A percentile compares a stretch with the other conserved stretches of the same genome.
These are phyloP conservation scores for Aviceda subcristata DNA, from an alignment of 2,113 vertebrate species.

Conservation along the genomic window DNA sequence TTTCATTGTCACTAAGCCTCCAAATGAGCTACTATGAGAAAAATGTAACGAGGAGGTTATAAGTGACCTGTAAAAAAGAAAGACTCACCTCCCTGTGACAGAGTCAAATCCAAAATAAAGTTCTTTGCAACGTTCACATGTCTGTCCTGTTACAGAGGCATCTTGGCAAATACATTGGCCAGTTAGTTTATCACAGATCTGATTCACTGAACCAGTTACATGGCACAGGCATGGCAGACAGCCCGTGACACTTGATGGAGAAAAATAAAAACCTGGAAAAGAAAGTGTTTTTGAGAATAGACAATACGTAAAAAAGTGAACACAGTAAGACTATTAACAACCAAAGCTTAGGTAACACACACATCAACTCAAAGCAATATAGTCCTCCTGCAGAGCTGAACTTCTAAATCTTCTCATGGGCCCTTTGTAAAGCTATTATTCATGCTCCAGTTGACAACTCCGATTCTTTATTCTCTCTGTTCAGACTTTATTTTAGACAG, in stretches of 20 bases:
- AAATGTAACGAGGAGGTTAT: background rate
- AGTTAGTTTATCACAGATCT: conserved; percentile 73
- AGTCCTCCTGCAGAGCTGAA: background rate
- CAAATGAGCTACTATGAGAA: background rate
- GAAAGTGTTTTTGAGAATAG: background rate
- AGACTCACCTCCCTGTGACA: conserved; percentile 81
- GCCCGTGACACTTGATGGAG: conserved; percentile 22
- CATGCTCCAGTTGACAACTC: background rate
- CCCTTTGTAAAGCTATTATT: background rate
- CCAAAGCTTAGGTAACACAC: background rate
- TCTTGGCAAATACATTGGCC: conserved; percentile 84
- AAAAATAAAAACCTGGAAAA: conserved; percentile 82
- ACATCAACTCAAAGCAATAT: background rate
- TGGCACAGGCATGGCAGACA: conserved; percentile 88
- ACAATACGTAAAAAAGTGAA: background rate
- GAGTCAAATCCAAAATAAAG: conserved; percentile 86
- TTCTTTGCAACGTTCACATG: conserved; percentile 81
- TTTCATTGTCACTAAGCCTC: background rate
- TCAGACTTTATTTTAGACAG: background rate
- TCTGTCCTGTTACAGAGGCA: conserved; percentile 76
- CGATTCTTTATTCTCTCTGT: background rate
- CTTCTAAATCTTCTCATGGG: background rate
- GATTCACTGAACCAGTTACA: conserved; percentile 71
- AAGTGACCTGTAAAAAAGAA: background rate
- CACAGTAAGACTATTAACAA: background rate